Evolutionary conservation across 2,797 vertebrate genomes (phyloP).

Genomic region (Monodelphis domestica): DNA sequence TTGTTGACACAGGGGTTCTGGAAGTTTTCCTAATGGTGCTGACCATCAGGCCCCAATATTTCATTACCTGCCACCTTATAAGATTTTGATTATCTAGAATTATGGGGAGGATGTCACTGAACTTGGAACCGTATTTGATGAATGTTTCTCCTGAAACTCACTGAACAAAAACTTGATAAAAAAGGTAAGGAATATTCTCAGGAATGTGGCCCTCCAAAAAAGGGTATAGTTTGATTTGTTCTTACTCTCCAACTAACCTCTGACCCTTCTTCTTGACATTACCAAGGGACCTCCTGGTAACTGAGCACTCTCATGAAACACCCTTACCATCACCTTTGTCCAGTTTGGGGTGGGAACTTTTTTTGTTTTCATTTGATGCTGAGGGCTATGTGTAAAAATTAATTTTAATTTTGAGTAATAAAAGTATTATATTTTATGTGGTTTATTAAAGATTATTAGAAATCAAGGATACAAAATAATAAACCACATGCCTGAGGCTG

Average conservation of each 20-base stretch:
- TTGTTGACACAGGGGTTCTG: not conserved
- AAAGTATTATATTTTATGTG: too few relatives aligned
- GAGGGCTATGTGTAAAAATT: not conserved
- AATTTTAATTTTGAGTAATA: too few relatives aligned
- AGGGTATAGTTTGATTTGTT: not conserved
- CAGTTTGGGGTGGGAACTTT: not conserved
- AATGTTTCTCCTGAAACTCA: conserved; percentile 32
- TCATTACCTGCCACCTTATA: conserved; percentile 30
- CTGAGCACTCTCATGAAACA: not conserved
- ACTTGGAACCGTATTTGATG: conserved; percentile 18
- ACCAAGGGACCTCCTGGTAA: not conserved
- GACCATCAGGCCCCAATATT: conserved; percentile 10
- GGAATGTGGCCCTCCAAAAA: not conserved
- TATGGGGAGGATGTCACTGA: conserved; percentile 24
- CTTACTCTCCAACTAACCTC: not conserved
- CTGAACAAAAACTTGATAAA: not conserved
- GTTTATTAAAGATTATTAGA: too few relatives aligned
- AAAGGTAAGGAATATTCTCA: conserved; percentile 13
- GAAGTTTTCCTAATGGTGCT: conserved; percentile 22
- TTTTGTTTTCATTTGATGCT: not conserved
- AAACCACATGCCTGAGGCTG: too few relatives aligned
- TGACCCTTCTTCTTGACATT: not conserved
- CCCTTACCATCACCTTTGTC: not conserved
- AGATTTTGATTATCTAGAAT: conserved; percentile 42
- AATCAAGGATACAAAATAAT: too few relatives aligned